Percentiles rank a stretch among this genome's conserved stretches.
Conservation (phyloP, 2,888 invertebrate species). For the Drosophila borealis region DNA sequence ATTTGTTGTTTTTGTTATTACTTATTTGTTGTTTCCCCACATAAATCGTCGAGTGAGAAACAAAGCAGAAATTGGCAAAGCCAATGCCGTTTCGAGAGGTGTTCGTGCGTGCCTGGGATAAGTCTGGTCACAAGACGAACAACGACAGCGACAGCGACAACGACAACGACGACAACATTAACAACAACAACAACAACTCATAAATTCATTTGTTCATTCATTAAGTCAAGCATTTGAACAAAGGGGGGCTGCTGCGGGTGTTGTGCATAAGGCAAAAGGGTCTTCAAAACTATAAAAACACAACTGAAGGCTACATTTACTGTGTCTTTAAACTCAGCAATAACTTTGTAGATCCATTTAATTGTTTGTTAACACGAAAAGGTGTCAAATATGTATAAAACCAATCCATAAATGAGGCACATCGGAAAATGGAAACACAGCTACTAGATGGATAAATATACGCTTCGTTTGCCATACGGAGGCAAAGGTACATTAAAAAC, state of each 20-base stretch:
- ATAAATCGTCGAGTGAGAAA: conserved; percentile 63
- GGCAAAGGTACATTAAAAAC: too few species aligned
- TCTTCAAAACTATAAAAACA: conserved; percentile 33
- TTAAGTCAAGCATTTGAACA: conserved; percentile 48
- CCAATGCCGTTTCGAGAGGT: conserved; percentile 67
- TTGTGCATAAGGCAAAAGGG: conserved; percentile 24
- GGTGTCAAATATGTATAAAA: conserved; percentile 37
- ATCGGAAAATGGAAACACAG: background rate
- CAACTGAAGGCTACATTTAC: conserved; percentile 27
- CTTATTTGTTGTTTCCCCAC: conserved; percentile 40
- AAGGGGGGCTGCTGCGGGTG: conserved; percentile 34
- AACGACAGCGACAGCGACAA: conserved; percentile 21
- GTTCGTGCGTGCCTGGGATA: conserved; percentile 67
- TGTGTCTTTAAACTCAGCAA: conserved; percentile 11
- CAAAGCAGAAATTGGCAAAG: conserved; percentile 73
- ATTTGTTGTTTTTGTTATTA: conserved; percentile 23
- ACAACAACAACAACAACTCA: conserved; percentile 44
- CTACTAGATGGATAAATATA: background rate
- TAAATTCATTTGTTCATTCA: conserved; percentile 70
- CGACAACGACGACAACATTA: conserved; percentile 15
- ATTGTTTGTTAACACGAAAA: conserved; percentile 45
- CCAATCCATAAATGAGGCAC: too few species aligned
- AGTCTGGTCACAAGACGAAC: conserved; percentile 31
- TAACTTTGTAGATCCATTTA: conserved; percentile 32
- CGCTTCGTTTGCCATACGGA: too few species aligned